These are phyloP conservation scores for Galeruca laticollis DNA, from an alignment of 2,888 invertebrate species.

Conservation along the genomic window DNA sequence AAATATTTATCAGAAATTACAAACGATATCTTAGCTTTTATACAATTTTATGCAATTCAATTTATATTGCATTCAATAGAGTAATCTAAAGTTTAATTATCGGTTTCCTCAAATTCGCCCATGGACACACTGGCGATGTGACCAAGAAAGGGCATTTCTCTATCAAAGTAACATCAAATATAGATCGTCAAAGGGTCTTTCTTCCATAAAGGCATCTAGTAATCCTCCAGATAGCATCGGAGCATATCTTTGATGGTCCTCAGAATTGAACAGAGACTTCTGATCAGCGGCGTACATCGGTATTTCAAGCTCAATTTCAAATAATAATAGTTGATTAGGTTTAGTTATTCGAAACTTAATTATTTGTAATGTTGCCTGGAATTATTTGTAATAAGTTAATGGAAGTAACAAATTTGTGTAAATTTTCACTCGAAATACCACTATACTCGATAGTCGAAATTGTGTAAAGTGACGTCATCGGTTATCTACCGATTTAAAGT, in stretches of 20 bases:
- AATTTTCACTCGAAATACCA: too few relatives aligned
- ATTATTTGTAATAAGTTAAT: too few relatives aligned
- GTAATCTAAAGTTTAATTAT: conserved; percentile 4
- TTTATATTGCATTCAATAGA: neutral
- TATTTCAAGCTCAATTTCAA: neutral
- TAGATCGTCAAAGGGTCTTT: conserved; percentile 40
- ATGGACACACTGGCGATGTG: conserved; percentile 18
- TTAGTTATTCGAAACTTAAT: too few relatives aligned
- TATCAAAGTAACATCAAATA: conserved; percentile 40
- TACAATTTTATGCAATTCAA: neutral
- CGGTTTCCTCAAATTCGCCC: neutral
- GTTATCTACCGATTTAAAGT: too few relatives aligned
- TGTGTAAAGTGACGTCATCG: too few relatives aligned
- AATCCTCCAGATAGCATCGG: conserved; percentile 46
- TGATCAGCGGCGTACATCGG: conserved; percentile 4
- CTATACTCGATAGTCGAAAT: too few relatives aligned
- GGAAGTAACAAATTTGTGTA: too few relatives aligned
- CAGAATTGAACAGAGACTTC: conserved; percentile 32
- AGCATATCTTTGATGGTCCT: conserved; percentile 50
- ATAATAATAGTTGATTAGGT: too few relatives aligned
- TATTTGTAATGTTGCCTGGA: too few relatives aligned
- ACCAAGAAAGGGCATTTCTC: conserved; percentile 36
- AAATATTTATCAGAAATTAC: too few relatives aligned
- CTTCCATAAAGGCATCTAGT: conserved; percentile 43
- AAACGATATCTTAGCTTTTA: too few relatives aligned